Conservation (phyloP, 2,797 vertebrate species). For the Phoeniculus purpureus region DNA sequence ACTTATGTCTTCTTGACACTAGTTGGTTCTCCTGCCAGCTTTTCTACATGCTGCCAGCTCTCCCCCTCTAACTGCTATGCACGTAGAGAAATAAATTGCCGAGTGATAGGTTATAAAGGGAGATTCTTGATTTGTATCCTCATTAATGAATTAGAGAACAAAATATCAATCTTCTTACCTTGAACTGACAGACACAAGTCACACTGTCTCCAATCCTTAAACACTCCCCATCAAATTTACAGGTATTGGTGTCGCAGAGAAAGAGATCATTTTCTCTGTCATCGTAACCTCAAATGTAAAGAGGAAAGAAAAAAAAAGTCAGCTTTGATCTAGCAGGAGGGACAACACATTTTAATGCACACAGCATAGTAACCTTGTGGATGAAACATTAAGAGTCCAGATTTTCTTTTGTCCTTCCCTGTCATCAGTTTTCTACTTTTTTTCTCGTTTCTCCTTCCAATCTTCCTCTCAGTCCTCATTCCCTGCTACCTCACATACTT, state of each 20-base stretch:
- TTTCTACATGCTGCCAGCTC: slow-evolving; percentile 57
- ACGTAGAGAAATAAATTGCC: slow-evolving; percentile 62
- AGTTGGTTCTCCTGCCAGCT: slow-evolving; percentile 66
- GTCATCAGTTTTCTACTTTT: slow-evolving; percentile 37
- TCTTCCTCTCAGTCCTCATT: neutral
- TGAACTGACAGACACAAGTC: slow-evolving; percentile 99
- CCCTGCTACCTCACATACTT: neutral
- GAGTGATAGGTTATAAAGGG: slow-evolving; percentile 54
- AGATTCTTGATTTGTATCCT: slow-evolving; percentile 62
- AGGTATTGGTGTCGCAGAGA: slow-evolving; percentile 98
- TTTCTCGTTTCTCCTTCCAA: neutral
- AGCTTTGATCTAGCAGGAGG: slow-evolving; percentile 37
- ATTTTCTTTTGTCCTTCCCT: slow-evolving; percentile 48
- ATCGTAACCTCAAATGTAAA: slow-evolving; percentile 91
- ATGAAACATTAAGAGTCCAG: neutral
- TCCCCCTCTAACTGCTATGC: slow-evolving; percentile 57
- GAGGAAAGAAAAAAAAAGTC: slow-evolving; percentile 3
- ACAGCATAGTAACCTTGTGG: slow-evolving; percentile 21
- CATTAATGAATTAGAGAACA: slow-evolving; percentile 57
- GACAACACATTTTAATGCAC: slow-evolving; percentile 36
- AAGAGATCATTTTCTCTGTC: slow-evolving; percentile 99
- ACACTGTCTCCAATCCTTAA: slow-evolving; percentile 97
- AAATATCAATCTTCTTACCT: slow-evolving; percentile 86
- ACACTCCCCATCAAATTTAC: slow-evolving; percentile 99
- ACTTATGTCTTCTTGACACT: slow-evolving; percentile 70